Evolutionary conservation across 2,888 invertebrate species (phyloP).

Genomic region (Achlya flavicornis): DNA sequence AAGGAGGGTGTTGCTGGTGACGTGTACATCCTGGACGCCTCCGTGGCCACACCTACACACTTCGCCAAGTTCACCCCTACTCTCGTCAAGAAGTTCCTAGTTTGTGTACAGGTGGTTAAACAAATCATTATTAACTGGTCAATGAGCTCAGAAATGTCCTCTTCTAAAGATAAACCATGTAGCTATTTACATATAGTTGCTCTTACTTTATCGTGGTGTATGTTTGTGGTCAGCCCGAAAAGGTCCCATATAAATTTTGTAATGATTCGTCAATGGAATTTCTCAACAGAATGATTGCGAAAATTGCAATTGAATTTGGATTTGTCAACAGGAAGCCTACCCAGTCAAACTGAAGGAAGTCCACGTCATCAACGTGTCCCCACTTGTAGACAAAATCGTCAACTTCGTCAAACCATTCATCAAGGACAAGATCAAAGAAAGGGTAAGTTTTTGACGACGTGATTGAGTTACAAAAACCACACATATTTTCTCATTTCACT

Average conservation of each 20-base stretch:
- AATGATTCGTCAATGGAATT: no score
- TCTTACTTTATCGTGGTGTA: no score
- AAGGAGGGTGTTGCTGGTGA: constrained; percentile 93
- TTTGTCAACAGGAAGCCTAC: constrained; percentile 88
- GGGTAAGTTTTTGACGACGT: constrained; percentile 64
- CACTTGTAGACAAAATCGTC: constrained; percentile 92
- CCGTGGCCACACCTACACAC: constrained; percentile 90
- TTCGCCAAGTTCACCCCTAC: constrained; percentile 93
- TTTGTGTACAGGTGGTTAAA: constrained; percentile 88
- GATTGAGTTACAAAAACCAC: no score
- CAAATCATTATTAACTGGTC: no score
- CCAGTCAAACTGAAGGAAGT: constrained; percentile 94
- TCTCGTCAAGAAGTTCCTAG: constrained; percentile 92
- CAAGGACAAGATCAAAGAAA: constrained; percentile 93
- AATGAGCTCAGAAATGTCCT: no score
- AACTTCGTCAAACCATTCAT: constrained; percentile 94
- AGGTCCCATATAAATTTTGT: no score
- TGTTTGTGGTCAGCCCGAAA: no score
- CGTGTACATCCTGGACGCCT: constrained; percentile 91
- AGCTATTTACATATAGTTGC: no score
- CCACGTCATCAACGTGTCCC: constrained; percentile 92
- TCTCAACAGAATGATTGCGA: no score
- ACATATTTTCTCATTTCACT: no score
- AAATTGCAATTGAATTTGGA: not conserved
- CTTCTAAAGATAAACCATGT: no score